phyloP scores from a whole-genome alignment of 2,888 invertebrate genomes.

The Agrochola circellaris region DNA sequence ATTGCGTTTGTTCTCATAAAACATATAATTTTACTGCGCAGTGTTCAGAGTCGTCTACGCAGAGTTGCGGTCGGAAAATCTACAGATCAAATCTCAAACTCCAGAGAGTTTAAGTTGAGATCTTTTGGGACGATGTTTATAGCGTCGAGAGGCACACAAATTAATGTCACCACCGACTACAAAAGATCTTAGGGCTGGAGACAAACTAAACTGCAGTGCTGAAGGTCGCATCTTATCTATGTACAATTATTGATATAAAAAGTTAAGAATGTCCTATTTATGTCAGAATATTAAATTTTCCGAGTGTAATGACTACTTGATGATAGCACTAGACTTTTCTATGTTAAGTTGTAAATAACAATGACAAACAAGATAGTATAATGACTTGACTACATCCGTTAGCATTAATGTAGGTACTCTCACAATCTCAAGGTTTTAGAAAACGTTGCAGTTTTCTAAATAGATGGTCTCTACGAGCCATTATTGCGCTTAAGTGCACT shows the following conservation, averaged over 20 bases:
- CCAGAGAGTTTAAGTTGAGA: conserved; percentile 16
- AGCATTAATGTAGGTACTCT: conserved; percentile 24
- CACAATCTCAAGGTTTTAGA: conserved; percentile 44
- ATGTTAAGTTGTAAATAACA: conserved; percentile 25
- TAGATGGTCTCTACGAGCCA: conserved; percentile 40
- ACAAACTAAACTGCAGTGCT: not conserved
- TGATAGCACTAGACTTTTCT: not conserved
- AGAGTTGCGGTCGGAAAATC: conserved; percentile 28
- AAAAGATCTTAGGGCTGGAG: not conserved
- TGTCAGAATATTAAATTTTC: conserved; percentile 7
- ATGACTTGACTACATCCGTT: conserved; percentile 20
- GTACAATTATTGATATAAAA: not conserved
- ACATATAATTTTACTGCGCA: conserved; percentile 44
- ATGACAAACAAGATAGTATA: conserved; percentile 27
- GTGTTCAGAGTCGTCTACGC: conserved; percentile 24
- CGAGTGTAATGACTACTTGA: not conserved
- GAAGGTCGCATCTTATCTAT: conserved; percentile 13
- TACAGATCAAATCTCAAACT: conserved; percentile 24
- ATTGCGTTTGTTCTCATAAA: conserved; percentile 63
- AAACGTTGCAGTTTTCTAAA: conserved; percentile 58
- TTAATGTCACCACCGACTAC: not conserved
- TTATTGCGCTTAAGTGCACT: conserved; percentile 38
- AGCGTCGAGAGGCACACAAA: not conserved
- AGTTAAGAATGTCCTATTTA: not conserved
- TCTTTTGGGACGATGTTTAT: not conserved